Conservation (phyloP, 2,113 vertebrate genomes). For the Semnornis frantzii region DNA sequence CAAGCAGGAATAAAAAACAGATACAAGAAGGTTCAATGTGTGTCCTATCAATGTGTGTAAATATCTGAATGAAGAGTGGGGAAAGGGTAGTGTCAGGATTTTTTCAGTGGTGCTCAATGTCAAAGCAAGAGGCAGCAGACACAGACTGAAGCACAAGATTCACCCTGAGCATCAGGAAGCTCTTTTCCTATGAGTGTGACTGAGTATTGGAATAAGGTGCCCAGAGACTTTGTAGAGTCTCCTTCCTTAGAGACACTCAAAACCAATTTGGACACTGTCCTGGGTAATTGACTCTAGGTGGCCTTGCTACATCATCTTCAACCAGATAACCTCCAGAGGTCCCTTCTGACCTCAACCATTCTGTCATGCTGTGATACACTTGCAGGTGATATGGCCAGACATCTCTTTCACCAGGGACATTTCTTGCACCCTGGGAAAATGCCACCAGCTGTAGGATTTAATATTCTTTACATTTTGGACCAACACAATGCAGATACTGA, state of each 20-base stretch:
- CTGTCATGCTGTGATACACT: background rate
- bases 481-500: background rate
- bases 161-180: background rate
- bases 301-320: background rate
- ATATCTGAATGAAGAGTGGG: background rate
- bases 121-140: background rate
- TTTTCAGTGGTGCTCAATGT: background rate
- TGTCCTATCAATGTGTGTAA: background rate
- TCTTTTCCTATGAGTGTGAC: background rate
- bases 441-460: background rate
- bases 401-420: background rate
- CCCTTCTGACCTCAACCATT: background rate
- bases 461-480: background rate
- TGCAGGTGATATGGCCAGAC: background rate
- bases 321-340: background rate
- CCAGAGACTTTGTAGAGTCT: background rate
- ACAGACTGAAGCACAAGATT: background rate
- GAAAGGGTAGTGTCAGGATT: background rate
- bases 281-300: background rate
- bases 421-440: background rate
- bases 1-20: fast-evolving
- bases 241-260: background rate
- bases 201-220: background rate
- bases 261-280: background rate
- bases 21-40: background rate